A percentile compares a stretch with the other conserved stretches of the same genome.
Conservation (phyloP, 2,113 vertebrate genomes). For the Brachyhypopomus gauderio region DNA sequence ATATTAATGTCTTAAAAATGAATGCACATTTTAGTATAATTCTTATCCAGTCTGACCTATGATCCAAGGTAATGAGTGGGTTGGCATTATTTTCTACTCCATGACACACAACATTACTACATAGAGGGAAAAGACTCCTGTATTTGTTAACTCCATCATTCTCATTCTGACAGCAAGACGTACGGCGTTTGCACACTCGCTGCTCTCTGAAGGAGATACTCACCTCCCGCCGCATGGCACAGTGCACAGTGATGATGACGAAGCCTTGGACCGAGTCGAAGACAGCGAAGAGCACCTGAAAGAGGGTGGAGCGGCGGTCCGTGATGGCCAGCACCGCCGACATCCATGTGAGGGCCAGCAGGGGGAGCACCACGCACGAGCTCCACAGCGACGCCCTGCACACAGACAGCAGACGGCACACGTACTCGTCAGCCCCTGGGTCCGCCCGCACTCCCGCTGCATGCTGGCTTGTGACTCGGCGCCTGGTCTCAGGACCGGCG, state of each 20-base stretch:
- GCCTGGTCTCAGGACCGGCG: background rate
- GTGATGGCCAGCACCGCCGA: conserved; percentile 98
- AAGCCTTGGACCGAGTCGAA: conserved; percentile 97
- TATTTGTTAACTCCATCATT: too few species aligned
- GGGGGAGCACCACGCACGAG: conserved; percentile 90
- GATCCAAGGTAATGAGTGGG: too few species aligned
- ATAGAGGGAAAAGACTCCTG: too few species aligned
- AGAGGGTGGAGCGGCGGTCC: conserved; percentile 92
- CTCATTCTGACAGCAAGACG: background rate
- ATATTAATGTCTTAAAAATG: too few species aligned
- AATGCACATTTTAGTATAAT: too few species aligned
- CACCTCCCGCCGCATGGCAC: conserved; percentile 96
- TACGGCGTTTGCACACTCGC: too few species aligned
- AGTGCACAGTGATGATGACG: conserved; percentile 96
- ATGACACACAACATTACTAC: too few species aligned
- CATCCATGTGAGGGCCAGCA: conserved; percentile 99
- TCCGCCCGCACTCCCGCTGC: background rate
- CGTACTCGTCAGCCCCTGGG: background rate
- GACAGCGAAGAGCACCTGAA: conserved; percentile 93
- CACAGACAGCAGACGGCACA: conserved; percentile 57
- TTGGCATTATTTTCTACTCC: too few species aligned
- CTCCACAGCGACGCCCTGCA: conserved; percentile 87
- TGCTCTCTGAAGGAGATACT: conserved; percentile 51
- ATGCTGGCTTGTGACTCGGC: background rate
- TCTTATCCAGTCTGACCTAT: too few species aligned